Evolutionary conservation across 2,113 vertebrate species (phyloP).

Genomic region (Oreotrochilus melanogaster): DNA sequence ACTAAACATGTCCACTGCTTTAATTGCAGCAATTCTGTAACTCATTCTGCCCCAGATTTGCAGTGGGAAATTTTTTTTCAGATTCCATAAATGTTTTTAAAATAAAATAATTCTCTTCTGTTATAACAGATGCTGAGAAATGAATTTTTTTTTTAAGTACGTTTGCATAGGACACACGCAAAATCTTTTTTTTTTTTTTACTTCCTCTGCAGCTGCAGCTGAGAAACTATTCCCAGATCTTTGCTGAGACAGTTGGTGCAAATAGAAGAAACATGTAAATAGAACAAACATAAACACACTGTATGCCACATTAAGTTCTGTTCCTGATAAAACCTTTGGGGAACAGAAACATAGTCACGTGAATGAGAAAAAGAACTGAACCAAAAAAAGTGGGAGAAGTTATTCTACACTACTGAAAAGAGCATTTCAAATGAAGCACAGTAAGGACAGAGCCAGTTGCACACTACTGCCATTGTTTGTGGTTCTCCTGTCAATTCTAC

Average conservation of each 20-base stretch:
- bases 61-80: not conserved
- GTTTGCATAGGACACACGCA: constrained; percentile 33
- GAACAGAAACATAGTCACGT: not conserved
- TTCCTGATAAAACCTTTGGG: not conserved
- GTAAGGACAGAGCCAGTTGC: not conserved
- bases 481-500: not conserved
- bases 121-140: constrained; percentile 44
- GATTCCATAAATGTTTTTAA: constrained; percentile 12
- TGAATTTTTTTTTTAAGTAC: not conserved
- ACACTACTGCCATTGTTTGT: not conserved
- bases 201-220: constrained; percentile 66
- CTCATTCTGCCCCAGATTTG: not conserved
- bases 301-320: constrained; percentile 13
- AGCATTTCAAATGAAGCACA: not conserved
- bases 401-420: not conserved
- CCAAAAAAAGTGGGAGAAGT: not conserved
- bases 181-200: constrained; percentile 4
- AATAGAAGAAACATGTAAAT: constrained; percentile 8
- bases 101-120: constrained; percentile 24
- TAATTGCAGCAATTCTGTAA: not conserved
- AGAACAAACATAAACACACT: constrained; percentile 35
- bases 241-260: constrained; percentile 38
- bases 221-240: constrained; percentile 60
- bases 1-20: not conserved
- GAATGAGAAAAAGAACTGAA: not conserved